Percentiles rank a stretch among this genome's conserved stretches.
phyloP scores from a whole-genome alignment of 2,797 vertebrate genomes.

The Rhynchotus rufescens region DNA sequence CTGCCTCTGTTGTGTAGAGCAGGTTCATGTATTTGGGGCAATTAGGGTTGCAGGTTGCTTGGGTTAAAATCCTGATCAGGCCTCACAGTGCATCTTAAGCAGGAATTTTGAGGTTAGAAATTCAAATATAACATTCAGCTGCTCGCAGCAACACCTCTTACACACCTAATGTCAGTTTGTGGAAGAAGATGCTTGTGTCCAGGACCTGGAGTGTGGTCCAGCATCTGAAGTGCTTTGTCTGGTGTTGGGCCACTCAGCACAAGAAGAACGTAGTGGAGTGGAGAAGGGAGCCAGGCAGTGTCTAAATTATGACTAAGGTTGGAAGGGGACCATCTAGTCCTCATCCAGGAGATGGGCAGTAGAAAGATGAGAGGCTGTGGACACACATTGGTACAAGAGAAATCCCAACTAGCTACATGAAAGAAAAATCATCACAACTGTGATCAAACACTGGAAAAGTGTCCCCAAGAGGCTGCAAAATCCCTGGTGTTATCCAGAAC shows the following conservation, averaged over 20 bases:
- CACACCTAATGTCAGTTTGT: background rate
- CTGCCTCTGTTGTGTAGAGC: background rate
- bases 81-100: background rate
- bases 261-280: no score
- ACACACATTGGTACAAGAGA: no score
- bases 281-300: no score
- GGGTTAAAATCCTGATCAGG: background rate
- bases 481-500: background rate
- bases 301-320: no score
- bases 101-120: background rate
- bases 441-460: background rate
- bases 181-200: no score
- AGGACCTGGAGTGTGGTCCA: no score
- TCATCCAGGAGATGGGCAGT: no score
- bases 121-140: background rate
- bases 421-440: background rate
- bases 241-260: no score
- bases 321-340: no score
- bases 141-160: background rate
- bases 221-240: no score
- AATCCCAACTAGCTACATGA: no score
- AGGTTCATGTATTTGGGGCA: background rate
- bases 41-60: background rate
- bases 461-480: background rate
- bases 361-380: no score